phyloP scores from a whole-genome alignment of 2,888 invertebrate species.

The Trachelus tabidus region DNA sequence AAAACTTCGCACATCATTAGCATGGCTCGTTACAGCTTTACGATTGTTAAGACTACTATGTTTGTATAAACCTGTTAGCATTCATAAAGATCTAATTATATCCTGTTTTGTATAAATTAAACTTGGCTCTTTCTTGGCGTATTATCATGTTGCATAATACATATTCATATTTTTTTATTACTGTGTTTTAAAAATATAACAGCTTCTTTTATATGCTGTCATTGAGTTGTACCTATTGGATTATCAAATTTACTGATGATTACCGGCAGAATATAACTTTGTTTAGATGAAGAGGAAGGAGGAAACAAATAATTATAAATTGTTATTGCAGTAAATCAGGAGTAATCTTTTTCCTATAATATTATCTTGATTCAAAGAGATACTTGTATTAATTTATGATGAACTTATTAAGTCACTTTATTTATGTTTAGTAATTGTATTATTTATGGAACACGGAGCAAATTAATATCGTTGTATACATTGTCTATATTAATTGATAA shows the following conservation, averaged over 20 bases:
- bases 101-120: too few species aligned
- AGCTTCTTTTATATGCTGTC: neutral
- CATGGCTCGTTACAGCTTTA: too few species aligned
- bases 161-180: neutral
- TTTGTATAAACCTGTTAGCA: too few species aligned
- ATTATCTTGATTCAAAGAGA: neutral
- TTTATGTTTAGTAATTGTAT: neutral
- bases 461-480: neutral
- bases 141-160: too few species aligned
- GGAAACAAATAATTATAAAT: neutral
- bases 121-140: too few species aligned
- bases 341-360: neutral
- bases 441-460: neutral
- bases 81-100: too few species aligned
- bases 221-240: neutral
- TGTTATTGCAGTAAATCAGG: too few species aligned
- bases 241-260: neutral
- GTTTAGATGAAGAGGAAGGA: neutral
- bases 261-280: neutral
- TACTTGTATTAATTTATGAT: neutral
- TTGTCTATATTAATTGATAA: neutral
- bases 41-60: too few species aligned
- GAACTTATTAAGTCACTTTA: neutral
- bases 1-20: too few species aligned
- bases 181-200: neutral